A percentile compares a stretch with the other conserved stretches of the same genome.
These are phyloP conservation scores for Spicauda simplicius DNA, from an alignment of 2,888 invertebrate genomes.

Conservation along the genomic window DNA sequence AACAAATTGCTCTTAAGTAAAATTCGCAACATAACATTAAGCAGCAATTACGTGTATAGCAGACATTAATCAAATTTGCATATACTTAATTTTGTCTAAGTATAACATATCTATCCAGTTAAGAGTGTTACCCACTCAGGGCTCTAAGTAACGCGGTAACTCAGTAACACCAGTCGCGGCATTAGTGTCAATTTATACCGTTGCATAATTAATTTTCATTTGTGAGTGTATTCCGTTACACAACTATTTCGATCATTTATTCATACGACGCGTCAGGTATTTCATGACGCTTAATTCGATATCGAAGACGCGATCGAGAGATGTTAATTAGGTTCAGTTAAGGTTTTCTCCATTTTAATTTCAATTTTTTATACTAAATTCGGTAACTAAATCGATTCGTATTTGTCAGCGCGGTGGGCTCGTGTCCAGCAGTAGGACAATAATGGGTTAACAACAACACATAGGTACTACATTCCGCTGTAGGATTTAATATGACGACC, in stretches of 20 bases:
- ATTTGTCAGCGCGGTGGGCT: too few relatives aligned
- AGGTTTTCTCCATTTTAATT: too few relatives aligned
- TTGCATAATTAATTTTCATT: conserved; percentile 78
- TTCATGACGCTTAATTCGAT: conserved; percentile 56
- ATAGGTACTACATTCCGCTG: too few relatives aligned
- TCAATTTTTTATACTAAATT: too few relatives aligned
- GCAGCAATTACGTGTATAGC: neutral
- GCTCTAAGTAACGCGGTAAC: conserved; percentile 42
- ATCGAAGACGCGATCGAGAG: conserved; percentile 53
- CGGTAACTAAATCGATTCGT: too few relatives aligned
- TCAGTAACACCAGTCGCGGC: conserved; percentile 54
- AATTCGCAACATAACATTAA: neutral
- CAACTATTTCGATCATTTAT: conserved; percentile 69
- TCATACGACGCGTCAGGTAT: conserved; percentile 61
- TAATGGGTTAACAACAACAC: too few relatives aligned
- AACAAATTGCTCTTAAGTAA: too few relatives aligned
- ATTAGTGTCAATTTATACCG: conserved; percentile 76
- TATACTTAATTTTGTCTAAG: neutral
- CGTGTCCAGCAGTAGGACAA: too few relatives aligned
- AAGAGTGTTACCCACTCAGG: conserved; percentile 41
- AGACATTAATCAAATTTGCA: neutral
- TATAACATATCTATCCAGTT: conserved; percentile 35
- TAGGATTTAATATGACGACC: too few relatives aligned
- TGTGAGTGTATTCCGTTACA: conserved; percentile 61
- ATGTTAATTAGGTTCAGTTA: conserved; percentile 13